Evolutionary conservation across 2,113 vertebrate genomes (phyloP).

Genomic region (Strix uralensis): DNA sequence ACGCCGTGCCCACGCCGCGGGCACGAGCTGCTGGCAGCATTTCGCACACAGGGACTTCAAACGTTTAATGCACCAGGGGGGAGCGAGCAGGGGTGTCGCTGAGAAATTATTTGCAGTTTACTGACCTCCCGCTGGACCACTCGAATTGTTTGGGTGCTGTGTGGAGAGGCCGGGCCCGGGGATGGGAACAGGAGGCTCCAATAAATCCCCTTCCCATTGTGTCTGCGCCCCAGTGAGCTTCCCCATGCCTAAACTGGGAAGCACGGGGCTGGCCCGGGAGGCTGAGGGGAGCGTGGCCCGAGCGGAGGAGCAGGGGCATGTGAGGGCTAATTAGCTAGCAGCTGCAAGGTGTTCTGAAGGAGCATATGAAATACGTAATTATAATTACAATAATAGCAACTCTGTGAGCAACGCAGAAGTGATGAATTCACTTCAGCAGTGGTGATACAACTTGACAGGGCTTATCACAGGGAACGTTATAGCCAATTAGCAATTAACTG

Average conservation of each 20-base stretch:
- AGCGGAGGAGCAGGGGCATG: accelerated
- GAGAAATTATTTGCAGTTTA: neutral
- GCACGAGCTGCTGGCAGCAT: accelerated
- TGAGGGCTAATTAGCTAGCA: neutral
- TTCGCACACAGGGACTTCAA: accelerated
- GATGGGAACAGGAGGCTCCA: neutral
- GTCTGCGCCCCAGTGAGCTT: neutral
- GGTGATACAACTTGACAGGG: neutral
- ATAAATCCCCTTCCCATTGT: accelerated
- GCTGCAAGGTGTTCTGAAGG: neutral
- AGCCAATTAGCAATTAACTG: constrained; percentile 29
- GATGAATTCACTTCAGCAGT: neutral
- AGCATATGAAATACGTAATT: neutral
- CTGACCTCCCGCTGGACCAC: neutral
- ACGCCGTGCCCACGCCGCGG: accelerated
- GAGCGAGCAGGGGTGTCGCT: accelerated
- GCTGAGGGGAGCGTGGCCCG: accelerated
- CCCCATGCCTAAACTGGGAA: neutral
- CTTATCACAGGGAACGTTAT: neutral
- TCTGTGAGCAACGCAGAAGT: neutral
- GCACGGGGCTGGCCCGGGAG: neutral
- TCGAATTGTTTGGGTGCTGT: neutral
- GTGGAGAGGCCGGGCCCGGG: accelerated
- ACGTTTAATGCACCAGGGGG: accelerated
- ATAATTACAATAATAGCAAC: neutral